Base-by-base conservation (phyloP, 2,888 invertebrate genomes). In the Emmelina monodactyla region DNA sequence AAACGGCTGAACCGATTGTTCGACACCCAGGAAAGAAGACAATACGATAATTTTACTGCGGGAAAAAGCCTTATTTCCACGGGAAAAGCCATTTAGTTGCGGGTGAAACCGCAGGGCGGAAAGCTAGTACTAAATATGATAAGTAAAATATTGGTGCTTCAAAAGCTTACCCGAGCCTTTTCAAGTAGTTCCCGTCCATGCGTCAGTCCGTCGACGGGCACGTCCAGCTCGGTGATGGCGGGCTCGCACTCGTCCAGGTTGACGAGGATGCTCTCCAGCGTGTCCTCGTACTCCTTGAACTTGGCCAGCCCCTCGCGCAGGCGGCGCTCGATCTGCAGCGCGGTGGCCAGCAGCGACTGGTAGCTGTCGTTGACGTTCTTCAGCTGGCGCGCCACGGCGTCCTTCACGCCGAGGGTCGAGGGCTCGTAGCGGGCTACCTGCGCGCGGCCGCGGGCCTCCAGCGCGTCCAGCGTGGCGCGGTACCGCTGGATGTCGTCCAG, bases 291-390 rank as follows among this genome's bases (percentile, higher is more conserved):
- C 57, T 94, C 93, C 59, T 93, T 89, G 78, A 97, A 97, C 63
- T 95, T 95, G 16, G 89, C 87, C 40, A 95, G 69, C 0, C 95
- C 94, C 56, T 97, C 96, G 19, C 89, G 82, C 19, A 97, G 76
- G 22, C 96, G 87, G 47, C 89, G 89, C 61, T 92, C 91, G 40
- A 97, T 97, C 67, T 97, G 95, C 30, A 92, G 65, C 0, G 95
- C 96, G 1, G 95, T 96, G 38, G 91, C 88, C 25, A 95, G 68
- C 6, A 97, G 72, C 0, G 94, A 93, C 57, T 92, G 88, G 59
- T 97, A 96, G 58, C 96, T 96, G 35, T 96, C 95, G 53, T 93
- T 92, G 0, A 97, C 92, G 57, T 96, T 96, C 53, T 86, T 88
- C 33, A 96, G 62, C 60, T 97, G 96, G 22, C 88, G 88, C 32